Evolutionary conservation across 2,888 invertebrate species (phyloP).

Genomic region (Lithosia quadra): DNA sequence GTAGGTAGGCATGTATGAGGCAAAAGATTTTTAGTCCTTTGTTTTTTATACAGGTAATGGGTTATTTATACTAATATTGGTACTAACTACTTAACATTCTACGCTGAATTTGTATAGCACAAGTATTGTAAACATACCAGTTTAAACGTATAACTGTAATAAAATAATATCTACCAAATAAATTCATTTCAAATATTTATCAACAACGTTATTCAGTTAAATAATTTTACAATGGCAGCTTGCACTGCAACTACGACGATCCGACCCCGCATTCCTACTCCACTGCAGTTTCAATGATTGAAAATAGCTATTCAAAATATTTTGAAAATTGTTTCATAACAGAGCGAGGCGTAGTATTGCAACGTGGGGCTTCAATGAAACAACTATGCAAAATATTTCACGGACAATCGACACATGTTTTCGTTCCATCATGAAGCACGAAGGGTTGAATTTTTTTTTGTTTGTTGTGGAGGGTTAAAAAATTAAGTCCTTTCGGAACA

Average conservation of each 20-base stretch:
- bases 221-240: conserved; percentile 62
- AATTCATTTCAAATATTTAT: conserved; percentile 35
- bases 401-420: conserved; percentile 68
- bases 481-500: neutral
- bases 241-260: conserved; percentile 66
- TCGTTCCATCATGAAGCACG: conserved; percentile 42
- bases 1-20: neutral
- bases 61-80: neutral
- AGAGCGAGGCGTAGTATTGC: conserved; percentile 74
- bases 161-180: conserved; percentile 13
- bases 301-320: conserved; percentile 87
- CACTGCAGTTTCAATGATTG: conserved; percentile 84
- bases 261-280: conserved; percentile 76
- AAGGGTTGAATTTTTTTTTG: conserved; percentile 9
- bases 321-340: conserved; percentile 87
- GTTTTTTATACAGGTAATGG: neutral
- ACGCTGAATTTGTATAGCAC: neutral
- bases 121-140: conserved; percentile 1
- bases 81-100: conserved; percentile 1
- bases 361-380: conserved; percentile 68
- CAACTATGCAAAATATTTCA: conserved; percentile 76
- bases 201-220: conserved; percentile 48
- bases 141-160: neutral
- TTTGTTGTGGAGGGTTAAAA: neutral
- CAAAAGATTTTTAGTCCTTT: neutral